These are phyloP conservation scores for Hypanus sabinus DNA, from an alignment of 2,113 vertebrate genomes.

Conservation along the genomic window DNA sequence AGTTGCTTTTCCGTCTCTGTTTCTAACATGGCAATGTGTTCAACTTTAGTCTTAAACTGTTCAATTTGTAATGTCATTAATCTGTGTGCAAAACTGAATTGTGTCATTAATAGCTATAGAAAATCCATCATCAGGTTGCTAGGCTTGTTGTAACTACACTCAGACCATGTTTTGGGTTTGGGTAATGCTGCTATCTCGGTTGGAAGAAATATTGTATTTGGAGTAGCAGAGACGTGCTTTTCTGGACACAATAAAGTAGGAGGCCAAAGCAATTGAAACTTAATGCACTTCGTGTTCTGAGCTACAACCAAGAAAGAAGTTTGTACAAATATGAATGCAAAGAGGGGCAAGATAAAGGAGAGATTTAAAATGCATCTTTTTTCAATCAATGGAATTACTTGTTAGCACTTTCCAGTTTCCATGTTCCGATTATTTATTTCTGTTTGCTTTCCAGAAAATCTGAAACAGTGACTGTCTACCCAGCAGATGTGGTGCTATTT, in stretches of 20 bases:
- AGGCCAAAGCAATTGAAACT: no score
- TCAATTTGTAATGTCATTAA: not conserved
- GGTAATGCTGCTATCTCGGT: no score
- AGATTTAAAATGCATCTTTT: not conserved
- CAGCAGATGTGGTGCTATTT: constrained; percentile 89
- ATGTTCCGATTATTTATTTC: constrained; percentile 5
- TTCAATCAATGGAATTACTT: not conserved
- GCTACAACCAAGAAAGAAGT: not conserved
- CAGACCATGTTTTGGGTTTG: no score
- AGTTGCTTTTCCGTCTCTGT: not conserved
- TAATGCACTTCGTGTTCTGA: no score
- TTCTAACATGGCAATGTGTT: not conserved
- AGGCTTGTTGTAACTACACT: no score
- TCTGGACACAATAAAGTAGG: no score
- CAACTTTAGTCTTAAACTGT: not conserved
- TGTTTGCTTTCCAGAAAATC: constrained; percentile 68
- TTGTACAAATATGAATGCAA: not conserved
- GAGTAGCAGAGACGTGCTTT: no score
- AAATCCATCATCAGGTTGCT: not conserved
- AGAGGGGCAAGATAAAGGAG: not conserved
- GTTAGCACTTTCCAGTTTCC: not conserved
- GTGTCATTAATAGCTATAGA: not conserved
- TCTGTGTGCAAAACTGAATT: not conserved
- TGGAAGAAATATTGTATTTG: no score
- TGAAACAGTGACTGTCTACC: constrained; percentile 85